A percentile compares a stretch with the other conserved stretches of the same genome.
Conservation (phyloP, 2,888 invertebrate genomes). For the Xanthia icteritia region DNA sequence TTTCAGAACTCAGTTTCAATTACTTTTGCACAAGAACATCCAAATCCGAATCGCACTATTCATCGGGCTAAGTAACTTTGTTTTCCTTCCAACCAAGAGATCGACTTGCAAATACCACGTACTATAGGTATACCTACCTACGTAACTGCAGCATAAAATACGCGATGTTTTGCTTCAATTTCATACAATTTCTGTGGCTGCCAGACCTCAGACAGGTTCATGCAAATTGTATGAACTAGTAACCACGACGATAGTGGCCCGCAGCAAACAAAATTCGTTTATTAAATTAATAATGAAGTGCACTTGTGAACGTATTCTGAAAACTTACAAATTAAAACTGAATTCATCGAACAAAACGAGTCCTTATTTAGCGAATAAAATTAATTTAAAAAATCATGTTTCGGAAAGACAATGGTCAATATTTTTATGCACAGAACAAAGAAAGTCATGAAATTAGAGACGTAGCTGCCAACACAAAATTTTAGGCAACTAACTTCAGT, state of each 20-base stretch:
- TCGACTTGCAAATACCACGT: conserved; percentile 51
- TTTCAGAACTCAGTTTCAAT: not conserved
- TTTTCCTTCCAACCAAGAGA: conserved; percentile 31
- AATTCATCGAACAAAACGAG: not conserved
- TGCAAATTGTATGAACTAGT: conserved; percentile 51
- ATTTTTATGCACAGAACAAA: not conserved
- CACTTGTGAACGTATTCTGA: conserved; percentile 48
- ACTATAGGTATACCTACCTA: not conserved
- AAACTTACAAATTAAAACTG: conserved; percentile 6
- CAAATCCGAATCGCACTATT: not conserved
- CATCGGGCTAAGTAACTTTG: not conserved
- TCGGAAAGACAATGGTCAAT: not conserved
- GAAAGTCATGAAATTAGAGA: not conserved
- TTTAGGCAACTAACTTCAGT: not conserved
- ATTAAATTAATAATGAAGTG: conserved; percentile 41
- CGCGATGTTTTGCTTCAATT: conserved; percentile 52
- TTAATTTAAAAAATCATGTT: no score
- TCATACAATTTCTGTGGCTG: conserved; percentile 38
- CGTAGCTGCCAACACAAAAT: not conserved
- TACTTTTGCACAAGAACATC: not conserved
- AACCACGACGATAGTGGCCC: conserved; percentile 32
- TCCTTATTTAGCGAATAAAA: not conserved
- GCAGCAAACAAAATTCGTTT: conserved; percentile 36
- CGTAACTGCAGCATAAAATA: conserved; percentile 30
- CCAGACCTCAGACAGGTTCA: conserved; percentile 38